Base-by-base conservation (phyloP, 64 coral and sea anemone genomes). In the Anthopleura sola region DNA sequence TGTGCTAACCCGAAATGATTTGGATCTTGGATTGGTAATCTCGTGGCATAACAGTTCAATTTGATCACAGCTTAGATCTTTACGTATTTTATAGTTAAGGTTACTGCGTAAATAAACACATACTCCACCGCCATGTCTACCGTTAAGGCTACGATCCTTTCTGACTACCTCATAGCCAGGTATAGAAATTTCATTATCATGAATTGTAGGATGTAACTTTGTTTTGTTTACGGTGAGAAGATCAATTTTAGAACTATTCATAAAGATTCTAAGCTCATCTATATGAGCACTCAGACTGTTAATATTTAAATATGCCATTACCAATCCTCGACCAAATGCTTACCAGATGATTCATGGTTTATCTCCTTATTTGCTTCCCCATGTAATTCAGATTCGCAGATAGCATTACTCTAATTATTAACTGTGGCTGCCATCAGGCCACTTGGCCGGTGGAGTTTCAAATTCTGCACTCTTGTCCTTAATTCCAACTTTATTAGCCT, bases 151-250 rank as follows among this genome's bases (percentile, higher is more conserved):
- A 37, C 90, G 53, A 83, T 92, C 90, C 40, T 29, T 71, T 58
- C 90, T 26, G 75, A 88, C 69, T 20, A 92, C 20, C 55, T 92
- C 92, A 78, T 62, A 94, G 36, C 87, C 92, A 17, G 92, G 84
- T 49, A 94, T 86, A 44, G 50, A 36, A 17, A 94, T 56, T 90
- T 94, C 83, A 50, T 86, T 68, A 55, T 85, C 24, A 7, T 71
- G 58, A 56, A 93, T 82, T 31, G 75, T 71, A 23, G 66, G 28
- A 44, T 87, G 88, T 54, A 94, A 84, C 83, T 94, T 94, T 2
- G 88, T 87, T 94, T 94, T 84, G 48, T 94, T 94, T 36, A 94
- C 83, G 24, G 88, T 68, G 2, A 88, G 78, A 16, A 88, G 19
- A 74, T 84, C 88, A 84, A 84, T 90, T 90, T 83, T 90, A 37